Evolutionary conservation across 2,797 vertebrate species (phyloP).

Genomic region (Gambelia wislizenii): DNA sequence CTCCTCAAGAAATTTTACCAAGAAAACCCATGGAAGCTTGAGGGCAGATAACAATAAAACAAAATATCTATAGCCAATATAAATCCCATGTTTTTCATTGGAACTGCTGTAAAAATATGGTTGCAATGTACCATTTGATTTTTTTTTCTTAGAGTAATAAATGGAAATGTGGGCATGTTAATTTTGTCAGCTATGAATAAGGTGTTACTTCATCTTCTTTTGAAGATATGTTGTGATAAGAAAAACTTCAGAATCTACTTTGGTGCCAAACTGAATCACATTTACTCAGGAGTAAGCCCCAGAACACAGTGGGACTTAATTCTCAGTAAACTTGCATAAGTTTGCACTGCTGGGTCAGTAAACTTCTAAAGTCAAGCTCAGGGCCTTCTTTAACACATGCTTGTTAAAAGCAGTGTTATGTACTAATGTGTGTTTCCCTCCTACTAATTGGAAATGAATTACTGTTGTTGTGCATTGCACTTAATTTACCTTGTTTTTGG

Average conservation of each 20-base stretch:
- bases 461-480: not conserved
- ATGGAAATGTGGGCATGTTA: not conserved
- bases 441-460: slow-evolving; percentile 1
- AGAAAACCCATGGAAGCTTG: too few species aligned
- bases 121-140: too few species aligned
- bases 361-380: not conserved
- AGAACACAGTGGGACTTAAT: not conserved
- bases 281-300: not conserved
- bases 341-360: not conserved
- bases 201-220: not conserved
- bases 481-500: slow-evolving; percentile 6
- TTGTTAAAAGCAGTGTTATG: slow-evolving; percentile 1
- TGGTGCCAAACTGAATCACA: not conserved
- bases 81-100: not conserved
- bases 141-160: not conserved
- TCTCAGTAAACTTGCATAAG: not conserved
- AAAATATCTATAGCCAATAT: not conserved
- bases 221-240: not conserved
- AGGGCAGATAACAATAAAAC: too few species aligned
- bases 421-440: not conserved
- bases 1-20: too few species aligned
- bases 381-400: not conserved
- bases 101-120: too few species aligned
- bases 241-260: not conserved
- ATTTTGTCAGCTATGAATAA: not conserved